Conservation (phyloP, 2,888 invertebrate species). For the Reticulitermes lucifugus region DNA sequence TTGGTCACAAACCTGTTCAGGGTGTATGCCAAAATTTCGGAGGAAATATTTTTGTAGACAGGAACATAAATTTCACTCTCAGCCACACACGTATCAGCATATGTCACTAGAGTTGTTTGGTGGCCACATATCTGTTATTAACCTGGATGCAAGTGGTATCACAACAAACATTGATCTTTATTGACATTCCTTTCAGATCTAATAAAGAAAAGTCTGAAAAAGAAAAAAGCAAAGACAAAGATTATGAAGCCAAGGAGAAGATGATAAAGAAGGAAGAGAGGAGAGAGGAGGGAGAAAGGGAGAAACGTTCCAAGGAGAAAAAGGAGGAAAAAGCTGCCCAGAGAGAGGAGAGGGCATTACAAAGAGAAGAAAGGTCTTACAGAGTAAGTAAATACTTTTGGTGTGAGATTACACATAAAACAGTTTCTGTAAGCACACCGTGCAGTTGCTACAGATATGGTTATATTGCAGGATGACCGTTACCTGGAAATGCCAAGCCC, state of each 20-base stretch:
- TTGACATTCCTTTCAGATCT: conserved; percentile 55
- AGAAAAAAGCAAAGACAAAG: conserved; percentile 57
- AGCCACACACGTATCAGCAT: no score
- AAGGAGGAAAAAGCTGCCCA: conserved; percentile 67
- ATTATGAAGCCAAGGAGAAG: conserved; percentile 58
- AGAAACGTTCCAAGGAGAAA: conserved; percentile 70
- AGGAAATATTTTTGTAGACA: no score
- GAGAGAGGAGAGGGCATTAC: conserved; percentile 59
- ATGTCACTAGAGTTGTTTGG: no score
- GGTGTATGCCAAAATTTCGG: no score
- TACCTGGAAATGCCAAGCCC: conserved; percentile 61
- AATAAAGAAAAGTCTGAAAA: conserved; percentile 61
- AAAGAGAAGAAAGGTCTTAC: conserved; percentile 53
- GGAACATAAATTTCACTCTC: no score
- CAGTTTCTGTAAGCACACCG: conserved; percentile 55
- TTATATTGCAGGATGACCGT: conserved; percentile 65
- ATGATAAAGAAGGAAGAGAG: conserved; percentile 67
- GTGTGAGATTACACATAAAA: background rate
- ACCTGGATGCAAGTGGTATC: no score
- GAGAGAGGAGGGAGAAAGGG: conserved; percentile 65
- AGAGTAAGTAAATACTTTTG: conserved; percentile 35
- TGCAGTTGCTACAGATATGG: conserved; percentile 54
- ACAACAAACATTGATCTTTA: background rate
- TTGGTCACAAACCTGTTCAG: no score
- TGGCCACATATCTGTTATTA: no score